Evolutionary conservation across 2,797 vertebrate species (phyloP).

Genomic region (Poeciliopsis turneri): DNA sequence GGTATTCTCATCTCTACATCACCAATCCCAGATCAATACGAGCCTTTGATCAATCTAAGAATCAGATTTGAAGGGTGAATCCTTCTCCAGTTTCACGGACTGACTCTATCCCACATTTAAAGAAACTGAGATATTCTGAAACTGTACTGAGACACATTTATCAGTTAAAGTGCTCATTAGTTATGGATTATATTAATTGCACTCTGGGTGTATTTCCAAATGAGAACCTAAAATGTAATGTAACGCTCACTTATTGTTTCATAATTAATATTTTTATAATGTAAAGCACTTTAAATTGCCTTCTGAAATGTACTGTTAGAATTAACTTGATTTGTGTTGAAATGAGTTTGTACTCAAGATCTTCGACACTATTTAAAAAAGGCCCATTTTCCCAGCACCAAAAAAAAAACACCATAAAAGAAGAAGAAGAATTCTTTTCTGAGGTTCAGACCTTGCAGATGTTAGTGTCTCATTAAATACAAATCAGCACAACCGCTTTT

Average conservation of each 20-base stretch:
- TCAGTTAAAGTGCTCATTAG: background rate
- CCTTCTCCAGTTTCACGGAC: background rate
- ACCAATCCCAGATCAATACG: conserved; percentile 19
- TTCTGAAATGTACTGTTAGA: too few relatives aligned
- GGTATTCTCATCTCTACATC: background rate
- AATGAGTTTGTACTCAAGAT: background rate
- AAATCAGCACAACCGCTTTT: background rate
- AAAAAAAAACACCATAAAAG: background rate
- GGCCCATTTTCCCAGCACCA: background rate
- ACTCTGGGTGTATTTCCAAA: background rate
- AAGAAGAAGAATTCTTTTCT: background rate
- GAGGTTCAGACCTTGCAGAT: background rate
- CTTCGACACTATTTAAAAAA: background rate
- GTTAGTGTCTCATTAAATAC: background rate
- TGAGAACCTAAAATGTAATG: background rate
- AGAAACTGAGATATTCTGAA: background rate
- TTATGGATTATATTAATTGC: background rate
- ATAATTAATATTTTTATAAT: too few relatives aligned
- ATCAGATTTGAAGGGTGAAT: background rate
- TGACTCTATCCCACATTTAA: background rate
- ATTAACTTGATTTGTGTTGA: too few relatives aligned
- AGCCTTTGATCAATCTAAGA: background rate
- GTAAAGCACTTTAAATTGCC: too few relatives aligned
- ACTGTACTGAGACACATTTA: background rate
- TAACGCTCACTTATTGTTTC: too few relatives aligned